These are phyloP conservation scores for Pterocles orientalis DNA, from an alignment of 2,113 vertebrate species.

Conservation along the genomic window DNA sequence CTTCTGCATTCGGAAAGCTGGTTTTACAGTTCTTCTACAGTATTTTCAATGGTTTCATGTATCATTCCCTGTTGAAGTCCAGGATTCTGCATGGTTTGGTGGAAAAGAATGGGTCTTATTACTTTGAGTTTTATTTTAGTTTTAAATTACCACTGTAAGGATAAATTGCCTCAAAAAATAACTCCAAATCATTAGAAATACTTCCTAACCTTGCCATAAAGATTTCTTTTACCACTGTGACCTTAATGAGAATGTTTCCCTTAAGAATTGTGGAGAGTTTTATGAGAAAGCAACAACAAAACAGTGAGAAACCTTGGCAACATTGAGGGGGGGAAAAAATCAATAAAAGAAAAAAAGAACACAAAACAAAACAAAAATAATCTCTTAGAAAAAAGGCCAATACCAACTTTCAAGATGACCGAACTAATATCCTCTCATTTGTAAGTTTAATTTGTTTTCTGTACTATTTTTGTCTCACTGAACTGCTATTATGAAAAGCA, in stretches of 20 bases:
- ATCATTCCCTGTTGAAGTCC: background rate
- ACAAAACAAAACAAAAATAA: background rate
- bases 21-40: background rate
- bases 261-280: background rate
- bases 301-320: slow-evolving; percentile 16
- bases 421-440: slow-evolving; percentile 58
- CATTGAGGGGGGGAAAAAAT: background rate
- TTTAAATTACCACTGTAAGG: slow-evolving; percentile 31
- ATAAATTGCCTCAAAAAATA: slow-evolving; percentile 43
- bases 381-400: slow-evolving; percentile 47
- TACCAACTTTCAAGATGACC: slow-evolving; percentile 51
- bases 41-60: background rate
- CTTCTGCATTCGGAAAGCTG: background rate
- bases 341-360: background rate
- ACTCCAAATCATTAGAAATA: slow-evolving; percentile 9
- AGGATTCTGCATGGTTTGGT: background rate
- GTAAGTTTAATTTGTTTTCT: slow-evolving; percentile 64
- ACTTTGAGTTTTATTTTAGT: background rate
- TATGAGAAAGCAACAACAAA: slow-evolving; percentile 43
- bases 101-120: slow-evolving; percentile 33
- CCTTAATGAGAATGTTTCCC: slow-evolving; percentile 43
- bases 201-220: slow-evolving; percentile 10
- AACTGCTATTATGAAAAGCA: slow-evolving; percentile 39
- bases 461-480: slow-evolving; percentile 61
- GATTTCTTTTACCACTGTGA: slow-evolving; percentile 3